Evolutionary conservation across 1,140 invertebrate genomes (phyloP).

Genomic region (Periplaneta americana): DNA sequence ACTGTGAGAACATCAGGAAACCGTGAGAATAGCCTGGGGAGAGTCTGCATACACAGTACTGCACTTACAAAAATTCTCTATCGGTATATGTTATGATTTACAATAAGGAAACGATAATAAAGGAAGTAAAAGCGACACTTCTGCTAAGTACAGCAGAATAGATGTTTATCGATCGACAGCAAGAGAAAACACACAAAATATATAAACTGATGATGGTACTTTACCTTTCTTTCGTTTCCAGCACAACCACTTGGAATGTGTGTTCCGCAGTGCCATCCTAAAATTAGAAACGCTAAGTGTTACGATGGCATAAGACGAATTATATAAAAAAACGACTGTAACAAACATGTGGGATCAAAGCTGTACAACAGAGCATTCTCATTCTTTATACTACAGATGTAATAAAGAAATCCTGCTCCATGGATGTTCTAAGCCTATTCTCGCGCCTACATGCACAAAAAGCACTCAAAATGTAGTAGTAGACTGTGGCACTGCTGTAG

Average conservation of each 20-base stretch:
- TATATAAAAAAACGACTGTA: no score
- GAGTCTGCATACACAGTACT: no score
- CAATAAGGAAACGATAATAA: background rate
- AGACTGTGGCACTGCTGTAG: no score
- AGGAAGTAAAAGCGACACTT: background rate
- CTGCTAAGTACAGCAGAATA: background rate
- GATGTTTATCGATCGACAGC: background rate
- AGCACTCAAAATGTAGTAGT: no score
- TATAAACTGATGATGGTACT: background rate
- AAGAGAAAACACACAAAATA: background rate
- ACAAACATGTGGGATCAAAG: no score
- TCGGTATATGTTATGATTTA: no score
- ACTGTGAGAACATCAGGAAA: no score
- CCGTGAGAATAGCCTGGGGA: no score
- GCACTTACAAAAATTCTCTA: no score
- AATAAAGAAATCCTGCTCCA: background rate
- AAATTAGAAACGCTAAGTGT: conserved; percentile 6
- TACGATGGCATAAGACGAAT: background rate
- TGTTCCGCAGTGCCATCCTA: conserved; percentile 1
- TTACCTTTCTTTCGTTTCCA: conserved; percentile 10
- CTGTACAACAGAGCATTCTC: no score
- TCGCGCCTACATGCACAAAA: no score
- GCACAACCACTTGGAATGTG: conserved; percentile 2
- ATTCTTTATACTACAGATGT: background rate
- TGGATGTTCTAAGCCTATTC: no score